Percentiles rank a stretch among this genome's conserved stretches.
phyloP scores from a whole-genome alignment of 2,888 invertebrate genomes.

The Pomacea canaliculata region DNA sequence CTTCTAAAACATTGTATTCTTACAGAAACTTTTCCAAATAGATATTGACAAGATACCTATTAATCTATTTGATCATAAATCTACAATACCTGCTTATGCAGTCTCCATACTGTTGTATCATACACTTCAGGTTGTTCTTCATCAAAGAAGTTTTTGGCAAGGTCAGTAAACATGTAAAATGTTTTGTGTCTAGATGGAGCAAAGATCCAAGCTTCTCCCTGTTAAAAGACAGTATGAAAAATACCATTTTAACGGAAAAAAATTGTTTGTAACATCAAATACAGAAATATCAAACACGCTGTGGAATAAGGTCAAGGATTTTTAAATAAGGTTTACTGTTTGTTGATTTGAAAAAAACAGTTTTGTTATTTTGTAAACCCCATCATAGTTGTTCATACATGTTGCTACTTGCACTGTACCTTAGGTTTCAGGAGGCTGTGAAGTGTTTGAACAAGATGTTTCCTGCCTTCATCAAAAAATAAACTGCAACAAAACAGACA shows the following conservation, averaged over 20 bases:
- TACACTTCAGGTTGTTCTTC: slow-evolving; percentile 70
- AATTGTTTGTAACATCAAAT: background rate
- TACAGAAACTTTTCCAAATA: too few relatives aligned
- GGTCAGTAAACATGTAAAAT: slow-evolving; percentile 78
- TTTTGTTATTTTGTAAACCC: too few relatives aligned
- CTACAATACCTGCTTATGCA: slow-evolving; percentile 54
- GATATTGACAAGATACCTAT: too few relatives aligned
- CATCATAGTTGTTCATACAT: too few relatives aligned
- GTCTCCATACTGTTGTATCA: slow-evolving; percentile 54
- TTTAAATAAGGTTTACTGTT: too few relatives aligned
- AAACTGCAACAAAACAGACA: slow-evolving; percentile 50
- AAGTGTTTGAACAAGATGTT: slow-evolving; percentile 52
- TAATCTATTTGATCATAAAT: too few relatives aligned
- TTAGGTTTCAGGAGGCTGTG: slow-evolving; percentile 52
- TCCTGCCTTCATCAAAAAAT: slow-evolving; percentile 64
- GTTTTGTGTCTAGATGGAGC: slow-evolving; percentile 83
- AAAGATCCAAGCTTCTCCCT: slow-evolving; percentile 80
- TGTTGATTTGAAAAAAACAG: too few relatives aligned
- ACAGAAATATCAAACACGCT: too few relatives aligned
- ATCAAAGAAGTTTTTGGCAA: slow-evolving; percentile 72
- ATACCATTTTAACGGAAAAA: too few relatives aligned
- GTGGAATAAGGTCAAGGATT: too few relatives aligned
- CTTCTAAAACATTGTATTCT: too few relatives aligned
- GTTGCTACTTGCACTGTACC: slow-evolving; percentile 35
- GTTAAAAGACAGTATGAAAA: slow-evolving; percentile 12